These are phyloP conservation scores for Pelecanus crispus DNA, from an alignment of 2,113 vertebrate genomes.

Conservation along the genomic window DNA sequence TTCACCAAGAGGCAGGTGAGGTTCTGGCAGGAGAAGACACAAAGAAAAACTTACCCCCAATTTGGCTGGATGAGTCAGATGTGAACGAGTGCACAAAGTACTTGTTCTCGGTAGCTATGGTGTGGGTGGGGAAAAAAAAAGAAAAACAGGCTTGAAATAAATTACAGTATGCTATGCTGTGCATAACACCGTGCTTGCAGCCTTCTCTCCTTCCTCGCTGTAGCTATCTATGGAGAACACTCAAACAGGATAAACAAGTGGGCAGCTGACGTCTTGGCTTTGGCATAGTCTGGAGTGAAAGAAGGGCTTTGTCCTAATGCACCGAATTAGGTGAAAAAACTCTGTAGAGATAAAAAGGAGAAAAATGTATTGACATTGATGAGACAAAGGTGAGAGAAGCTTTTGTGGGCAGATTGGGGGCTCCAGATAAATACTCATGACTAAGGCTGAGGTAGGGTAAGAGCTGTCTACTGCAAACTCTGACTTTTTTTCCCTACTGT, in stretches of 20 bases:
- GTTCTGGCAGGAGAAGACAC: neutral
- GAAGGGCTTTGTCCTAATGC: constrained; percentile 84
- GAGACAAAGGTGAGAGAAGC: neutral
- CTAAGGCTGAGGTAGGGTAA: neutral
- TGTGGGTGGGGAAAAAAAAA: neutral
- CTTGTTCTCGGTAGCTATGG: neutral
- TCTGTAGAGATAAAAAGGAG: constrained; percentile 42
- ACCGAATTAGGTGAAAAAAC: constrained; percentile 83
- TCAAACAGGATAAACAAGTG: constrained; percentile 79
- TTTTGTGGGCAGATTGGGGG: neutral
- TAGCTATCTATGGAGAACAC: constrained; percentile 79
- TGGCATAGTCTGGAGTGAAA: constrained; percentile 86
- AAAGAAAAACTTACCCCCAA: neutral
- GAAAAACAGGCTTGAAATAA: neutral
- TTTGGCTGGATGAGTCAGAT: neutral
- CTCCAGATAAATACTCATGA: neutral
- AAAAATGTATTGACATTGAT: neutral
- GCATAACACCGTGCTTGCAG: constrained; percentile 42
- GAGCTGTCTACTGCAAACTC: neutral
- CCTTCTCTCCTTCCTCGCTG: constrained; percentile 73
- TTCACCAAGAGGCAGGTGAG: neutral
- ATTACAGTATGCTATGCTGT: neutral
- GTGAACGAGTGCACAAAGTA: neutral
- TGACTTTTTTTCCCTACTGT: neutral
- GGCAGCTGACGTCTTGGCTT: constrained; percentile 83